Evolutionary conservation across 2,113 vertebrate species (phyloP), one percentile per base, ranked within the genome.

Genomic region (Festucalex cinctus): DNA sequence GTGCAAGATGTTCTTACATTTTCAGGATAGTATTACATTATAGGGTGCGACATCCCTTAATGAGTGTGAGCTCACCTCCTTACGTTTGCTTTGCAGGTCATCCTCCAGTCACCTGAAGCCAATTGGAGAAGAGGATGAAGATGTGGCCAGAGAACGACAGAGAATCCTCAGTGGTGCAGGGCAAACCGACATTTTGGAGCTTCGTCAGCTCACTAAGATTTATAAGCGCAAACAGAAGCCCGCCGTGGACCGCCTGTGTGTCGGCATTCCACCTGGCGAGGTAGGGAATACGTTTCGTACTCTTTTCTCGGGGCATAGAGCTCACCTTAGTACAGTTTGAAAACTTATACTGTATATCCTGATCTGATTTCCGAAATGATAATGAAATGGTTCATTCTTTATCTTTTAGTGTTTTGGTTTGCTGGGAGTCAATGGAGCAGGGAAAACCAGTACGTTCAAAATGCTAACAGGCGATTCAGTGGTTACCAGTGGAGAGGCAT

Each of bases 401-500:
- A 51, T 57, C 78, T 82, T 81, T 62, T 71, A 99, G 97, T 99
- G 97, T 76, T 98, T 99, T 83, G 97, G 97, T 39, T 92, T 99
- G 65, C 91, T 99, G 62, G 97, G 97, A 36, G 97, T 99, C 48
- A 99, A 99, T 3, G 97, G 97, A 37, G 97, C 97, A 73, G 97
- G 97, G 19, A 99, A 99, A 85, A 97, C 97, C 22, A 97, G 95
- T 60, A 99, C 95, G 64, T 99, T 99, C 83, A 98, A 98, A 91
- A 99, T 99, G 97, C 83, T 99, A 70, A 98, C 96, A 10, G 97
- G 97, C 77, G 97, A 99, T 80, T 95, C 95, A 0, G 70, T 93
- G 51, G 94, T 99, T 72, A 97, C 96, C 8, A 90, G 92, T 67
- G 97, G 97, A 65, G 94, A 99, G 78, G 97, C 97, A 60, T 97